Evolutionary conservation across 1,140 invertebrate genomes (phyloP), one percentile per base, ranked within the genome.

Genomic region (Melitaea cinxia): DNA sequence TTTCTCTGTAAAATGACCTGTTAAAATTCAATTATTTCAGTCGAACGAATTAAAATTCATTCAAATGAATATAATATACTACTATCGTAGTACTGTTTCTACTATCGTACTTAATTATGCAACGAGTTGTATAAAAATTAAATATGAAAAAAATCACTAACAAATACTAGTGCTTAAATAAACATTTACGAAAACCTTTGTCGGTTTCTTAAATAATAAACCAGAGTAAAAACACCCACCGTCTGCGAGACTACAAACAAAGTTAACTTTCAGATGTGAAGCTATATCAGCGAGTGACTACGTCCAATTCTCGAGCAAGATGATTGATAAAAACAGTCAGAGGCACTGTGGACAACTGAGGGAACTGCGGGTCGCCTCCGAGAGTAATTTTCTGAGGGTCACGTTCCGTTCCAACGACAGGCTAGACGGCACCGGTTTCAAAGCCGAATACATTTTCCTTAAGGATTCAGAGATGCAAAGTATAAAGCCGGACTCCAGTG

Each of bases 321-420:
- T 97, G 93, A 93, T 95, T 33, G 97, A 99, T 88, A 90, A 95
- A 50, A 96, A 96, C 78, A 96, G 96, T 83, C 92, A 93, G 9
- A 92, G 96, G 67, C 94, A 96, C 77, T 99, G 98, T 83, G 98
- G 98, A 0, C 95, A 95, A 77, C 80, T 94, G 61, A 94, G 93
- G 57, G 94, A 95, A 71, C 94, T 96, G 68, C 93, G 94, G 72
- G 93, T 98, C 42, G 94, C 94, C 45, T 99, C 97, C 2, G 97
- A 98, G 78, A 93, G 95, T 42, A 95, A 96, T 72, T 99, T 98
- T 91, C 97, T 99, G 83, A 93, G 97, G 45, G 95, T 99, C 7
- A 97, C 97, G 0, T 98, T 99, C 89, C 94, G 95, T 73, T 98
- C 97, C 3, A 99, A 99, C 87, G 96, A 98, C 81, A 93, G 96